Percentiles rank a stretch among this genome's conserved stretches.
phyloP scores from a whole-genome alignment of 2,888 invertebrate species.

The Drosophila algonquin region DNA sequence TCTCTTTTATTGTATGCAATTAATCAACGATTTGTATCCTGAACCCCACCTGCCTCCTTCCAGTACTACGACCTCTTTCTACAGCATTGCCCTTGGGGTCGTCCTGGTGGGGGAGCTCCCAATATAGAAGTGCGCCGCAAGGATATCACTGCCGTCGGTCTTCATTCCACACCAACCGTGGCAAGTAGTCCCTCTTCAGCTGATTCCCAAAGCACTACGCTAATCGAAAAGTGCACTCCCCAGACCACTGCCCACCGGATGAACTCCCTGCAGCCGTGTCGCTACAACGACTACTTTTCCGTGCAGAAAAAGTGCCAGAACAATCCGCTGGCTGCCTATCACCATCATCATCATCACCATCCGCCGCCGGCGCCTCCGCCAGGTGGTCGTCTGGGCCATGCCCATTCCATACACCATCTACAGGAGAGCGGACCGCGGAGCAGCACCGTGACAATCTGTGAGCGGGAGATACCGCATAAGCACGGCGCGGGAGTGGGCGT shows the following conservation, averaged over 20 bases:
- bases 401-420: slow-evolving; percentile 69
- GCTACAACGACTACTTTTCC: slow-evolving; percentile 81
- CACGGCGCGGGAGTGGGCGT: slow-evolving; percentile 55
- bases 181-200: slow-evolving; percentile 76
- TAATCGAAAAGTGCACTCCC: background rate
- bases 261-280: slow-evolving; percentile 80
- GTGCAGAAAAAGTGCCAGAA: slow-evolving; percentile 80
- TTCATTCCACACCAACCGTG: slow-evolving; percentile 87
- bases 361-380: slow-evolving; percentile 41
- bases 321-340: slow-evolving; percentile 70
- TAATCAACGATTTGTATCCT: background rate
- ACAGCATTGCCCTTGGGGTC: slow-evolving; percentile 91
- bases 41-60: background rate
- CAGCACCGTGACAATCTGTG: slow-evolving; percentile 77
- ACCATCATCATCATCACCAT: slow-evolving; percentile 73
- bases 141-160: slow-evolving; percentile 88
- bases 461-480: slow-evolving; percentile 71
- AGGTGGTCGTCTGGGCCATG: slow-evolving; percentile 52
- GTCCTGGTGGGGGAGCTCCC: slow-evolving; percentile 90
- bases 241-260: slow-evolving; percentile 77
- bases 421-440: slow-evolving; percentile 74
- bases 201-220: background rate
- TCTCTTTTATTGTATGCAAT: background rate
- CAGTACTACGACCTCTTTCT: slow-evolving; percentile 88
- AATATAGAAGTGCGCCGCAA: slow-evolving; percentile 88